Evolutionary conservation across 2,888 invertebrate species (phyloP).

Genomic region (Drosophila tanythrix): DNA sequence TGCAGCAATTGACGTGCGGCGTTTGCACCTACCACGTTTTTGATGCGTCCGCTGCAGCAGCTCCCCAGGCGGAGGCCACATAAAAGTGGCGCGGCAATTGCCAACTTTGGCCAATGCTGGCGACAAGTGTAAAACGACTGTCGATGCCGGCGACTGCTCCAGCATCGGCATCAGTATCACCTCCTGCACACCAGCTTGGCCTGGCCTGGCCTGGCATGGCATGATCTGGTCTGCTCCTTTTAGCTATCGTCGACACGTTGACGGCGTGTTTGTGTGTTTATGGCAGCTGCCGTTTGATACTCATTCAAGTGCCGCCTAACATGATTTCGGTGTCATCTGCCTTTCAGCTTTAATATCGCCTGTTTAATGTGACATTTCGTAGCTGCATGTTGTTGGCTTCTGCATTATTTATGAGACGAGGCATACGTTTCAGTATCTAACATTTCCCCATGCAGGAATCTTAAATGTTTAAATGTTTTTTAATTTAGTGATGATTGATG

Average conservation of each 20-base stretch:
- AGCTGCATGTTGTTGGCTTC: constrained; percentile 55
- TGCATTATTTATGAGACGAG: constrained; percentile 75
- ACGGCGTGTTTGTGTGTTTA: constrained; percentile 75
- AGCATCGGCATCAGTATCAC: constrained; percentile 35
- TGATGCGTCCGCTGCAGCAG: constrained; percentile 65
- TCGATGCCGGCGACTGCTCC: constrained; percentile 47
- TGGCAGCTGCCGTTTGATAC: constrained; percentile 82
- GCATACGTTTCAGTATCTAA: constrained; percentile 48
- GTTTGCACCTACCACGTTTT: constrained; percentile 74
- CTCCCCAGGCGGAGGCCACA: constrained; percentile 77
- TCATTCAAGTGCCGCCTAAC: constrained; percentile 83
- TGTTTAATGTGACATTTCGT: constrained; percentile 80
- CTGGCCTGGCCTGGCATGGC: constrained; percentile 14
- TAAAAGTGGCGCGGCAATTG: constrained; percentile 81
- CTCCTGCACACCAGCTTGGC: constrained; percentile 27
- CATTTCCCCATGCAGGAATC: constrained; percentile 69
- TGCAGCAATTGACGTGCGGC: constrained; percentile 78
- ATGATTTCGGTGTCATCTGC: constrained; percentile 83
- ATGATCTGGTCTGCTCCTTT: constrained; percentile 37
- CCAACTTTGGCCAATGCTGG: constrained; percentile 82
- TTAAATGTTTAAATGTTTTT: constrained; percentile 80
- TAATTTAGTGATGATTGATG: constrained; percentile 80
- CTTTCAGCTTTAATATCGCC: constrained; percentile 81
- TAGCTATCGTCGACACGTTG: constrained; percentile 44
- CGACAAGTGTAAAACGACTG: constrained; percentile 83